Evolutionary conservation across 2,888 invertebrate species (phyloP), one percentile per base, ranked within the genome.

Genomic region (Phragmatobia fuliginosa): DNA sequence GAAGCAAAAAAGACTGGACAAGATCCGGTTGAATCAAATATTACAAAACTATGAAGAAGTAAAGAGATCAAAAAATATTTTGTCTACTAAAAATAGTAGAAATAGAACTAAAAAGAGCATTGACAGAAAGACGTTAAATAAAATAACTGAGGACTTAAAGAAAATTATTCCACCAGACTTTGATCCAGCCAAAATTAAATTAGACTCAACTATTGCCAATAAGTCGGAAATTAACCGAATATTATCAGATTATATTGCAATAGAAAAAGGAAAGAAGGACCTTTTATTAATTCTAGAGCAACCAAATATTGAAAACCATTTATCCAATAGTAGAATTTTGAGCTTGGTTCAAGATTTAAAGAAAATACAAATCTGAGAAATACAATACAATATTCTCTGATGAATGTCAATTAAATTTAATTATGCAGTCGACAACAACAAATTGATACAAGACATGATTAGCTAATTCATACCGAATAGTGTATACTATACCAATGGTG

Each of bases 41-140:
- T 74, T 41, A 72, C 38, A 61, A n/a, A 64, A 72, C 1, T 67
- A 60, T 78, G 38, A 64, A 32, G 60, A 66, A 33, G 60, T 31
- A 33, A 66, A 59, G 18, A 41, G 32, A 66, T 14, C 41, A 41
- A 41, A 7, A 25, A 25, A 33, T 18, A 8, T 60, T 1, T 14
- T 10, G 3, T 25, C 41, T 31, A 45, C 25, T 7, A 60, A 69
- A 62, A 66, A 62, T 41, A 41, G 10, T 18, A 31, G 10, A 28
- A 62, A 41, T 8, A 21, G 18, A 31, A 31, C 28, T 18, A 41
- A 31, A 21, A 31, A 62, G 3, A 41, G 21, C 18, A 21, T 1
- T 38, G 31, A 62, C 41, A 28, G 62, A 41, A 62, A 41, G 31
- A 31, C 41, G 11, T 41, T 62, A 41, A 31, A 21, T 2, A 41